phyloP scores from a whole-genome alignment of 1,140 invertebrate genomes.

The Pteromalus puparum region DNA sequence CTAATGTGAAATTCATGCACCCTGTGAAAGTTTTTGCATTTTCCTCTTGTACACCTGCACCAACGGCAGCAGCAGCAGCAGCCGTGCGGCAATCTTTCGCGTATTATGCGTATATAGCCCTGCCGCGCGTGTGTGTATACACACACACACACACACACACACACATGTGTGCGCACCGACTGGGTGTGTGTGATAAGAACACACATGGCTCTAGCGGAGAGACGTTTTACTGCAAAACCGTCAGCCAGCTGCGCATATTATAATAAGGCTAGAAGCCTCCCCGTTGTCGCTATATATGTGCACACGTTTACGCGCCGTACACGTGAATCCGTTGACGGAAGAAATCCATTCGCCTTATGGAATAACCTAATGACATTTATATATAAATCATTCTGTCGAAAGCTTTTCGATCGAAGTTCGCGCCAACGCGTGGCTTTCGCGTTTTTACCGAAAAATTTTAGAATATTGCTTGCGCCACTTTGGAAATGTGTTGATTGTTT shows the following conservation, averaged over 20 bases:
- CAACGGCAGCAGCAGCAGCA: too few relatives aligned
- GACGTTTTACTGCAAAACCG: conserved; percentile 34
- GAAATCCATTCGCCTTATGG: conserved; percentile 14
- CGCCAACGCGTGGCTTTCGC: too few relatives aligned
- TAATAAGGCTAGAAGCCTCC: conserved; percentile 15
- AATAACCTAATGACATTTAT: background rate
- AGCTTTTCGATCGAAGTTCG: background rate
- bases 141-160: background rate
- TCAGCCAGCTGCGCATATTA: conserved; percentile 20
- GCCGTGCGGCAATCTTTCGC: conserved; percentile 15
- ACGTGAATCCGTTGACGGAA: background rate
- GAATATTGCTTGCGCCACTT: too few relatives aligned
- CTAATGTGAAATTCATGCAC: conserved; percentile 58
- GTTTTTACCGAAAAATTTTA: too few relatives aligned
- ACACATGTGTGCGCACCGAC: background rate
- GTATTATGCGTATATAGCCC: conserved; percentile 43
- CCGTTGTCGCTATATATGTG: background rate
- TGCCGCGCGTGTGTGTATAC: background rate
- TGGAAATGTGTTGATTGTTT: too few relatives aligned
- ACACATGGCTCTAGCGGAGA: background rate
- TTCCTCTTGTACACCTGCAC: conserved; percentile 25
- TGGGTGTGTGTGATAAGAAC: conserved; percentile 18
- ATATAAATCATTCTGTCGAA: background rate
- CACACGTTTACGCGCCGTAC: too few relatives aligned
- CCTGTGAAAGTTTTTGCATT: conserved; percentile 48